Percentiles rank a stretch among this genome's conserved stretches.
phyloP scores from a whole-genome alignment of 2,888 invertebrate genomes.

The Thymelicus acteon region DNA sequence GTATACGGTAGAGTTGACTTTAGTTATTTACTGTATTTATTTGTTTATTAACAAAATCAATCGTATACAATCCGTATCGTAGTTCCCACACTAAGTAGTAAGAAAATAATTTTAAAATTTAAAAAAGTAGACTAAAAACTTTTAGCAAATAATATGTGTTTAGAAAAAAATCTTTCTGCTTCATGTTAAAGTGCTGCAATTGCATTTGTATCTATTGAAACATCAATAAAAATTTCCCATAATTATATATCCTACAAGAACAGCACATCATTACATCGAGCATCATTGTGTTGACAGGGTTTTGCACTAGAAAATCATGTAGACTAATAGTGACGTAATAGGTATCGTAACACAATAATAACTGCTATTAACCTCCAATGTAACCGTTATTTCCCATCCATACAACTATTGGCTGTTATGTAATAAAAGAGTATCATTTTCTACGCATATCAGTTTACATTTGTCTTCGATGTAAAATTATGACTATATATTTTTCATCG shows the following conservation, averaged over 20 bases:
- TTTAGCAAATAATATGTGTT: too few species aligned
- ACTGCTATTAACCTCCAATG: conserved; percentile 29
- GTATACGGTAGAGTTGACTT: too few species aligned
- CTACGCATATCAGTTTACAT: neutral
- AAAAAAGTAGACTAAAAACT: too few species aligned
- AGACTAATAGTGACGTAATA: conserved; percentile 12
- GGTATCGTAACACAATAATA: conserved; percentile 21
- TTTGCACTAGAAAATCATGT: conserved; percentile 4
- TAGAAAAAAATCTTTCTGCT: too few species aligned
- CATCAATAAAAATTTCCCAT: conserved; percentile 4
- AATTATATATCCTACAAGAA: conserved; percentile 11
- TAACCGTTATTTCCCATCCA: conserved; percentile 25
- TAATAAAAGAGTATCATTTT: neutral
- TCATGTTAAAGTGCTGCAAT: neutral
- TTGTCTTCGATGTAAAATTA: too few species aligned
- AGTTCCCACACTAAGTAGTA: too few species aligned
- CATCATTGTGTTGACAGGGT: conserved; percentile 8
- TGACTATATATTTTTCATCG: too few species aligned
- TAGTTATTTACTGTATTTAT: too few species aligned
- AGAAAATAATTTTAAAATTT: too few species aligned
- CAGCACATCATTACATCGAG: neutral
- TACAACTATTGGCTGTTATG: conserved; percentile 5
- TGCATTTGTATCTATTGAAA: neutral
- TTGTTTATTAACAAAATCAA: too few species aligned
- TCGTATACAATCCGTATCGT: too few species aligned